Conservation (phyloP, 2,113 vertebrate species). For the Perccottus glenii region DNA sequence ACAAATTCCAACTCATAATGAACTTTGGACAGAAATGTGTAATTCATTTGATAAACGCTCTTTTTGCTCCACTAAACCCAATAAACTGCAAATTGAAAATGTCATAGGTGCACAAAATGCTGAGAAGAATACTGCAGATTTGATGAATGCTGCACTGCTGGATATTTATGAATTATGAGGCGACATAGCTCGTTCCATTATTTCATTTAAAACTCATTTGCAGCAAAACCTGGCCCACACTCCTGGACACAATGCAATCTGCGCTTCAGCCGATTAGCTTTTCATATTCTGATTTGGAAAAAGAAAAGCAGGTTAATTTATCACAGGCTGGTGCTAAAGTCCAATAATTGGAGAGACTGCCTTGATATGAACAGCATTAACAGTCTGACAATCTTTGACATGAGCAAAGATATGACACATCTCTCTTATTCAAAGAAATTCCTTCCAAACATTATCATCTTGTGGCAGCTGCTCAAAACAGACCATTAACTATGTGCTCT, state of each 20-base stretch:
- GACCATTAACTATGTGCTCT: constrained; percentile 45
- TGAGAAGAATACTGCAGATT: constrained; percentile 31
- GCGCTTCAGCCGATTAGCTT: neutral
- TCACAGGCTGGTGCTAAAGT: constrained; percentile 16
- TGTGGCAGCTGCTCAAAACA: constrained; percentile 47
- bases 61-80: constrained; percentile 65
- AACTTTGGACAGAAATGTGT: constrained; percentile 34
- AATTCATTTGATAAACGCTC: constrained; percentile 49
- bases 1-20: constrained; percentile 31
- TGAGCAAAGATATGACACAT: constrained; percentile 31
- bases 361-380: too few relatives aligned
- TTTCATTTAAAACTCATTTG: constrained; percentile 57
- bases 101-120: constrained; percentile 63
- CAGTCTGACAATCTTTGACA: neutral
- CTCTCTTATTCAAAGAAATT: constrained; percentile 40
- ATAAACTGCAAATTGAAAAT: constrained; percentile 70
- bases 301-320: constrained; percentile 19
- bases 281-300: constrained; percentile 21
- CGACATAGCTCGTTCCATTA: constrained; percentile 37
- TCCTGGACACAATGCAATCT: constrained; percentile 25
- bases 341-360: constrained; percentile 9
- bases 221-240: constrained; percentile 32
- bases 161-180: constrained; percentile 64
- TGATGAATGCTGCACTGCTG: constrained; percentile 51
- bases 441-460: constrained; percentile 39